Percentiles rank a stretch among this genome's conserved stretches.
Conservation (phyloP, 2,888 invertebrate species). For the Celastrina argiolus region DNA sequence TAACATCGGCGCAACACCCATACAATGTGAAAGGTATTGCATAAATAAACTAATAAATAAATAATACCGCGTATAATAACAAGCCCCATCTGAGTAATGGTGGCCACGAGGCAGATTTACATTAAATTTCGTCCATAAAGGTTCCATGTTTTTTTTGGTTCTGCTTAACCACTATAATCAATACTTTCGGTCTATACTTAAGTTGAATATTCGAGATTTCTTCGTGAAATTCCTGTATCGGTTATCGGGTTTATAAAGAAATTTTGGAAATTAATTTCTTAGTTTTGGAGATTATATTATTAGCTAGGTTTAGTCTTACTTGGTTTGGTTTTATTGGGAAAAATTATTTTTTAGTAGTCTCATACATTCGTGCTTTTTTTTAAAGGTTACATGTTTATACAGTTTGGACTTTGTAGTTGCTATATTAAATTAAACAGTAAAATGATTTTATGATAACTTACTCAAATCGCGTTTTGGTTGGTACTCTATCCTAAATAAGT, state of each 20-base stretch:
- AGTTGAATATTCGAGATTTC: constrained; percentile 16
- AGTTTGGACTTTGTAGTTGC: too few species aligned
- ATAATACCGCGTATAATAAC: constrained; percentile 75
- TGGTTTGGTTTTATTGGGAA: too few species aligned
- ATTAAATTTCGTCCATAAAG: constrained; percentile 35
- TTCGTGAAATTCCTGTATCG: constrained; percentile 8
- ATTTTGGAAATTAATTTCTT: background rate
- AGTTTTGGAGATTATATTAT: background rate
- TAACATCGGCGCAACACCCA: background rate
- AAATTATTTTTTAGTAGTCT: too few species aligned
- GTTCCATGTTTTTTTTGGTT: constrained; percentile 6
- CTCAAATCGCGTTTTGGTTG: too few species aligned
- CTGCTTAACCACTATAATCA: constrained; percentile 67
- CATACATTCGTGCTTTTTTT: too few species aligned
- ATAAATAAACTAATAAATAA: constrained; percentile 57
- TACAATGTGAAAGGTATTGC: constrained; percentile 23
- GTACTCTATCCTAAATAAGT: too few species aligned
- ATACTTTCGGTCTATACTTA: constrained; percentile 11
- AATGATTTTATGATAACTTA: too few species aligned
- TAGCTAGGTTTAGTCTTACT: background rate
- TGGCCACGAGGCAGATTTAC: constrained; percentile 71
- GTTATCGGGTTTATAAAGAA: background rate
- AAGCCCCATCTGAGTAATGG: constrained; percentile 69
- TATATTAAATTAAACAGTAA: too few species aligned
- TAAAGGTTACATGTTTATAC: too few species aligned